These are phyloP conservation scores for Coluber constrictor DNA, from an alignment of 2,797 vertebrate species.

Conservation along the genomic window DNA sequence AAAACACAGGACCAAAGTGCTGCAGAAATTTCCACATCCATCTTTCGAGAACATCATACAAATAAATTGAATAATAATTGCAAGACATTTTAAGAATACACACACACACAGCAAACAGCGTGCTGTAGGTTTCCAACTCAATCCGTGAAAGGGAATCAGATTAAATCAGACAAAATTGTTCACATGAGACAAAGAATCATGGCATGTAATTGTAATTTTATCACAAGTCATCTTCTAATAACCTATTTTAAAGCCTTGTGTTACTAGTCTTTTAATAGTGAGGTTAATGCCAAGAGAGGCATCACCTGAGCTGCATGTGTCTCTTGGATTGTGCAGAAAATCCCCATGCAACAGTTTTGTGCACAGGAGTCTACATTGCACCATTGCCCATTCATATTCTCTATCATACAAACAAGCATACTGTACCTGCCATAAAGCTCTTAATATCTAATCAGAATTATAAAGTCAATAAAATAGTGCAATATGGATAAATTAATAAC, in stretches of 20 bases:
- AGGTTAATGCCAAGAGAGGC: not conserved
- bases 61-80: not conserved
- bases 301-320: not conserved
- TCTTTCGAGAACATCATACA: not conserved
- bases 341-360: not conserved
- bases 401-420: not conserved
- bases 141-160: not conserved
- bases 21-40: conserved; percentile 14
- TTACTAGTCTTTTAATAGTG: not conserved
- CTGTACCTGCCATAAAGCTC: not conserved
- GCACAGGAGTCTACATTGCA: not conserved
- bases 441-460: not conserved
- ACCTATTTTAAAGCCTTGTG: not conserved
- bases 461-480: not conserved
- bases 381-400: not conserved
- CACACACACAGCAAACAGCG: not conserved
- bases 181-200: not conserved
- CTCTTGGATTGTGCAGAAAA: not conserved
- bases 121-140: not conserved
- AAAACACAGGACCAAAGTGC: not conserved
- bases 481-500: not conserved
- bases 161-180: not conserved
- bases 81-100: not conserved
- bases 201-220: not conserved
- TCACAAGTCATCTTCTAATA: not conserved